Conservation (phyloP, 2,113 vertebrate species). For the Ondatra zibethicus region DNA sequence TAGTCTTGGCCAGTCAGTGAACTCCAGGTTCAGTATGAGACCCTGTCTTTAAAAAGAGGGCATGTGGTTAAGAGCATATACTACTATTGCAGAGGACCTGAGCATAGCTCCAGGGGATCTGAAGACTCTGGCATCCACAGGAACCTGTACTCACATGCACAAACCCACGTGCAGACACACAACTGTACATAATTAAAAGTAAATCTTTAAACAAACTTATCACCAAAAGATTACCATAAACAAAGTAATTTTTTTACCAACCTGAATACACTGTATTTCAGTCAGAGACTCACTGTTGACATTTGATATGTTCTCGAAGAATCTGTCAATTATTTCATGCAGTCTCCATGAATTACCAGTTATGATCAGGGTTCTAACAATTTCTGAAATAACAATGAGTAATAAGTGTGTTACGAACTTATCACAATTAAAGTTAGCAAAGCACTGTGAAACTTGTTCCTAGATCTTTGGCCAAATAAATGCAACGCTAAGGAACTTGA, state of each 20-base stretch:
- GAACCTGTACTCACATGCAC: background rate
- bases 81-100: background rate
- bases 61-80: background rate
- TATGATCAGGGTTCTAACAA: slow-evolving; percentile 85
- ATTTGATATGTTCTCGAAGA: slow-evolving; percentile 86
- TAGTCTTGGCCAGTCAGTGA: background rate
- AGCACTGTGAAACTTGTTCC: slow-evolving; percentile 58
- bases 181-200: background rate
- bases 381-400: slow-evolving; percentile 82
- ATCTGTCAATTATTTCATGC: slow-evolving; percentile 86
- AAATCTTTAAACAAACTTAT: background rate
- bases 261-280: slow-evolving; percentile 78
- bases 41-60: background rate
- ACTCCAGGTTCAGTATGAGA: background rate
- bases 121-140: background rate
- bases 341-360: slow-evolving; percentile 75
- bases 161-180: background rate
- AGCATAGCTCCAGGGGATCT: background rate
- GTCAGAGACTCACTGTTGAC: slow-evolving; percentile 66
- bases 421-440: slow-evolving; percentile 49
- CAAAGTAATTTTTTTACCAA: slow-evolving; percentile 60
- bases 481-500: slow-evolving; percentile 21
- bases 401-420: background rate
- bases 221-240: background rate
- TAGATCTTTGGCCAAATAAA: slow-evolving; percentile 7